Evolutionary conservation across 2,888 invertebrate genomes (phyloP), one percentile per base, ranked within the genome.

Genomic region (Drosophila recens): DNA sequence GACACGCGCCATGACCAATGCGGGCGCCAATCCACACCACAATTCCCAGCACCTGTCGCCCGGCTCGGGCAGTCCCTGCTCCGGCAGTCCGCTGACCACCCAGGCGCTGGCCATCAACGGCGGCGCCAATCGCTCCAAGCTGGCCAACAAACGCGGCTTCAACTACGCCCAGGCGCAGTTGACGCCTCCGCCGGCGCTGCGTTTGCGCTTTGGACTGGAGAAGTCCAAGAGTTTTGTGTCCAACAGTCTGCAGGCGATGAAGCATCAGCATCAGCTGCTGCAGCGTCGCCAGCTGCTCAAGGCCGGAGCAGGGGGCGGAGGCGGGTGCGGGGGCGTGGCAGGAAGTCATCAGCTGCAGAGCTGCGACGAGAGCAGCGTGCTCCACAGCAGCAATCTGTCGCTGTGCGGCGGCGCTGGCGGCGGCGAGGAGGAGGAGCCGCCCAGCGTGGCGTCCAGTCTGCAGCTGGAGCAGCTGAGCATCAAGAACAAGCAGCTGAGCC

Each of bases 191-290:
- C 76, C 88, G 3, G 82, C 82, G 9, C 57, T 83, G 49, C 85
- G 82, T 3, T 63, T 80, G 62, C 84, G 89, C 2, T 90, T 87
- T 33, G 79, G 87, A 1, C 71, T 92, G 63, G 92, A 91, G 53
- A 91, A 90, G 59, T 92, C 93, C 1, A 92, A 92, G 74, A 93
- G 93, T 62, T 92, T 92, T 33, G 87, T 92, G 23, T 89, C 87
- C 34, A 91, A 90, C 53, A 91, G 91, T 38, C 72, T 92, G 43
- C 82, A 89, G 53, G 80, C 79, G 13, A 84, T 90, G 53, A 91
- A 90, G 67, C 82, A 87, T 23, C 90, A 88, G 17, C 73, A 92
- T 23, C 84, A 87, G 43, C 67, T 87, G 4, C 68, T 86, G 62
- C 86, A 87, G 36, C 75, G 90, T 0, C 72, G 90, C 0, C 76